Conservation (phyloP, 2,888 invertebrate genomes). For the Ophraella communa region DNA sequence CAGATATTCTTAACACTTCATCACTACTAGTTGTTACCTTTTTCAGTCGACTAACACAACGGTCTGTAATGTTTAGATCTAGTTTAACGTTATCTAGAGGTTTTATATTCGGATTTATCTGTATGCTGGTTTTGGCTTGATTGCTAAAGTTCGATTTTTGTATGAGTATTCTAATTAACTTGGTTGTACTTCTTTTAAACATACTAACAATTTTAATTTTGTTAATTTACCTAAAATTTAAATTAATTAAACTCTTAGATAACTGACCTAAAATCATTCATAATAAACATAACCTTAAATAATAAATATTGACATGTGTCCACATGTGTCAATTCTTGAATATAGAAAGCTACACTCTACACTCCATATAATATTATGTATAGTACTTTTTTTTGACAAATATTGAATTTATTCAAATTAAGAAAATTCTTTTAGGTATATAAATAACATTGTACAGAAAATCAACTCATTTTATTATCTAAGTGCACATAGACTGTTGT, state of each 20-base stretch:
- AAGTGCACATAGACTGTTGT: no score
- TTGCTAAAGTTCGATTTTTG: not conserved
- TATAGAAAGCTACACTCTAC: no score
- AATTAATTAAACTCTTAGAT: not conserved
- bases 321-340: no score
- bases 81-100: slow-evolving; percentile 55
- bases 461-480: no score
- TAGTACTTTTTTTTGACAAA: no score
- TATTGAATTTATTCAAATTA: no score
- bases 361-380: no score
- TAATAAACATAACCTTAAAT: not conserved
- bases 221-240: not conserved
- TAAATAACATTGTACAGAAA: no score
- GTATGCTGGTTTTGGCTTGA: slow-evolving; percentile 2
- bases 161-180: slow-evolving; percentile 1
- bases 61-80: slow-evolving; percentile 69
- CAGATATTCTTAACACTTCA: slow-evolving; percentile 78
- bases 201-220: not conserved
- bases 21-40: slow-evolving; percentile 67
- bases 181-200: slow-evolving; percentile 6
- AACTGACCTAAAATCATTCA: not conserved
- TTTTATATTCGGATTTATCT: slow-evolving; percentile 44
- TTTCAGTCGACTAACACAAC: slow-evolving; percentile 74
- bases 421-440: no score
- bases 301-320: no score